Conservation (phyloP, 2,797 vertebrate species). For the Periophthalmus magnuspinnatus region DNA sequence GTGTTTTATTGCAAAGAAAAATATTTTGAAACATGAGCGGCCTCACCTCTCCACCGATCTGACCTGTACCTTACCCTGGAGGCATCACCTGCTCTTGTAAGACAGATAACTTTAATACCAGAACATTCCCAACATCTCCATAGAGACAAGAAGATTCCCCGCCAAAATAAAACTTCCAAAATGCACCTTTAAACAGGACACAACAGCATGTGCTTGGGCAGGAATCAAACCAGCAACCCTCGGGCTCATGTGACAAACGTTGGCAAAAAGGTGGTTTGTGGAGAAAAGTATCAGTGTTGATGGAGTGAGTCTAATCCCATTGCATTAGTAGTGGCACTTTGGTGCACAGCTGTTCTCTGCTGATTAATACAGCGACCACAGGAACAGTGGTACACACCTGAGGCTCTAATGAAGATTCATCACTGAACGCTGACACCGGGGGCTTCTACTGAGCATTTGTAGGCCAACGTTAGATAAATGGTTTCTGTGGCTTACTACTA, state of each 20-base stretch:
- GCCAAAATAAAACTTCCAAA: no score
- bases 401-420: background rate
- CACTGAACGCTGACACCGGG: background rate
- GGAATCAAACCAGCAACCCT: background rate
- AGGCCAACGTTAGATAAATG: no score
- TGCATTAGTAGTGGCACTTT: background rate
- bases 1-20: no score
- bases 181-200: background rate
- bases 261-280: background rate
- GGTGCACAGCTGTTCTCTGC: constrained; percentile 1
- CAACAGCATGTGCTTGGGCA: background rate
- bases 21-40: no score
- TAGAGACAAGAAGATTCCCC: no score
- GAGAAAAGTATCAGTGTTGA: constrained; percentile 2
- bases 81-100: no score
- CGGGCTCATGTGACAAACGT: background rate
- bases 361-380: background rate
- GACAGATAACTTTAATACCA: no score
- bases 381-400: constrained; percentile 2
- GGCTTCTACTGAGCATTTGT: background rate
- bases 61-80: background rate
- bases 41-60: background rate
- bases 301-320: background rate
- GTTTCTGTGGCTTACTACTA: no score
- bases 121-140: no score